Percentiles rank a stretch among this genome's conserved stretches.
Evolutionary conservation across 2,888 invertebrate species (phyloP).

Genomic region (Sphaerophoria rueppellii): DNA sequence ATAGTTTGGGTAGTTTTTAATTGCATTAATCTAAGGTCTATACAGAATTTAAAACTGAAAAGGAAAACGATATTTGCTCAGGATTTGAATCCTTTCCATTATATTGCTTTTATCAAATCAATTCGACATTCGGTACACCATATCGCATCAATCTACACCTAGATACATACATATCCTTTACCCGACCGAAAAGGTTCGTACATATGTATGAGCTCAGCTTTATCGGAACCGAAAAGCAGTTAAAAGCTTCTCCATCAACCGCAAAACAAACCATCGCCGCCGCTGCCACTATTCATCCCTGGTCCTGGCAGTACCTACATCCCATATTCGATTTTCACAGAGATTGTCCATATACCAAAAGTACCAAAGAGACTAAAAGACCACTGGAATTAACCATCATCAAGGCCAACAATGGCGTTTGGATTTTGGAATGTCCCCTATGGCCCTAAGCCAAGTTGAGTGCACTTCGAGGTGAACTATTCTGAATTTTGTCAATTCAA

Average conservation of each 20-base stretch:
- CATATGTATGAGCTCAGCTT: not conserved
- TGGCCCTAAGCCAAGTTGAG: not conserved
- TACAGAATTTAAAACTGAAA: no score
- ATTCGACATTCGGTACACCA: constrained; percentile 39
- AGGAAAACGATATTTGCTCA: no score
- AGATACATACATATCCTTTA: no score
- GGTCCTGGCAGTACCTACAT: constrained; percentile 51
- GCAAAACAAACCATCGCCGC: not conserved
- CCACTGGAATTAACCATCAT: not conserved
- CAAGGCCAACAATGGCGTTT: constrained; percentile 24
- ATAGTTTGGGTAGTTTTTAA: no score
- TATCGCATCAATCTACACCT: constrained; percentile 4
- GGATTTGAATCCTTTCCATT: not conserved
- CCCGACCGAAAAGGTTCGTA: not conserved
- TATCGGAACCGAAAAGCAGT: constrained; percentile 3
- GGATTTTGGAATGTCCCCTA: constrained; percentile 22
- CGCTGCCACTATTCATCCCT: not conserved
- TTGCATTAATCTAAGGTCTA: no score
- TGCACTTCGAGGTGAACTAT: constrained; percentile 27
- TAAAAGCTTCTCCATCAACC: constrained; percentile 25
- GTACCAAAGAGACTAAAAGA: constrained; percentile 24
- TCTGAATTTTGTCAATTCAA: constrained; percentile 41
- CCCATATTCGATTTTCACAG: constrained; percentile 48
- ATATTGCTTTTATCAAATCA: constrained; percentile 32
- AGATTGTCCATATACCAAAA: constrained; percentile 37